Base-by-base conservation (phyloP, 1,140 invertebrate species). In the Thereuonema tuberculata region DNA sequence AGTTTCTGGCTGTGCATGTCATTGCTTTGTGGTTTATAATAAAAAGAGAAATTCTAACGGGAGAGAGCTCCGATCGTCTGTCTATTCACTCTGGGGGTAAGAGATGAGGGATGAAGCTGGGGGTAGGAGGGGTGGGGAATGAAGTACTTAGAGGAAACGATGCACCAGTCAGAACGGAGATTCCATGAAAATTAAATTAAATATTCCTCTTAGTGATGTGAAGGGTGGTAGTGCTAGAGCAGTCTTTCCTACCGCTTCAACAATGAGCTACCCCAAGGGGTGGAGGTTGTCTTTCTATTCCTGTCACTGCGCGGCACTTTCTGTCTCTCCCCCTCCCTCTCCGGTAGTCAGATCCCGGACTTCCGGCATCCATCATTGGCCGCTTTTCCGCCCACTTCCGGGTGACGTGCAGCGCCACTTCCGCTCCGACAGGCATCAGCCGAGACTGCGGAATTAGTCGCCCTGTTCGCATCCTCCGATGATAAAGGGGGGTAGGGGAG, bases 281-380 rank as follows among this genome's bases (percentile, higher is more conserved):
- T 20, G 5, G 3, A 12, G 5, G 3, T 9, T 50, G 21, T 21
- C 48, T 21, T 20, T 24, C 48, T 20, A 5, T 20, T 24, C 9
- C 48, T 20, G 5, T 21, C 48, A 5, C 48, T 20, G n/a, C n/a
- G 5, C 17, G 5, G 5, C 48, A 12, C 24, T 50, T 50, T 24
- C n/a, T 50, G 21, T 21, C 48, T 21, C 48, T 24, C 48, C 48
- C 21, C 48, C 21, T 9, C 48, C 48, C 48, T 21, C 48, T 24
- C 48, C 48, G n/a, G 24, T 50, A 5, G 48, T 50, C 21, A 50
- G 48, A 50, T 50, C 21, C 48, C 48, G 48, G 48, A 50, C 48
- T 50, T 50, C 48, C 48, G 48, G 48, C 48, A 50, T 50, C 48
- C 48, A 50, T 50, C 48, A 50, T 50, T 9, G 48, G 48, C 21